phyloP scores from a whole-genome alignment of 53 echinoderm and acorn worm genomes.

The Pentamera pediparva region DNA sequence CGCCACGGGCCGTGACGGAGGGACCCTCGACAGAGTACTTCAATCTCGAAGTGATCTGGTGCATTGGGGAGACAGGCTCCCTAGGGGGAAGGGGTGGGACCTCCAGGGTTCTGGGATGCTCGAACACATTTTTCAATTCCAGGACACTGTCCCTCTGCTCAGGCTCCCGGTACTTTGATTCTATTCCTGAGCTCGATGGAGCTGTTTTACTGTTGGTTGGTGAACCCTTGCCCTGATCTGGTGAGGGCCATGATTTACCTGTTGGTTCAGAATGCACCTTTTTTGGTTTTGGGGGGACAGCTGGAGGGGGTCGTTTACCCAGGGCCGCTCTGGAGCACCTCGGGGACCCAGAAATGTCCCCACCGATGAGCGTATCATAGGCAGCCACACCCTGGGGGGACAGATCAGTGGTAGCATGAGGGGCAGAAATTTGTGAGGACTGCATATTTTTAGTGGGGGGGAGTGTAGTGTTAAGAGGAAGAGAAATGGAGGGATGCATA shows the following conservation, averaged over 20 bases:
- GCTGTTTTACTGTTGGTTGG: not conserved
- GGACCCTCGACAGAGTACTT: not conserved
- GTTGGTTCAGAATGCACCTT: not conserved
- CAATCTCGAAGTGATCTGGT: not conserved
- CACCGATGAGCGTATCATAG: slow-evolving; percentile 66
- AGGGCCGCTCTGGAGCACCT: not conserved
- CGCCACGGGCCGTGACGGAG: not conserved
- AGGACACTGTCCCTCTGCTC: not conserved
- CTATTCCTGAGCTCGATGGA: not conserved
- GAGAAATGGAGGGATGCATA: no score
- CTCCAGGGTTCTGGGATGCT: not conserved
- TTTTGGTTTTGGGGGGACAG: slow-evolving; percentile 45
- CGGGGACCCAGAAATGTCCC: slow-evolving; percentile 43
- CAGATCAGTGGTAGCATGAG: no score
- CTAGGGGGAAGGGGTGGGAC: slow-evolving; percentile 26
- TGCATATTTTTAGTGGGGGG: slow-evolving; percentile 46
- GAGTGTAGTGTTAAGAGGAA: slow-evolving; percentile 13
- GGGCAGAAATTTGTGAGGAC: no score
- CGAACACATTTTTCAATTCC: not conserved
- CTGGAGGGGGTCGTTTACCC: not conserved
- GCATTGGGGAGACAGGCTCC: slow-evolving; percentile 19
- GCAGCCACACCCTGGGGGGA: slow-evolving; percentile 52
- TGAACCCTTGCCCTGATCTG: no score
- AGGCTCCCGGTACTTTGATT: not conserved
- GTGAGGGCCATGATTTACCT: no score